A percentile compares a stretch with the other conserved stretches of the same genome.
Conservation (phyloP, 2,113 vertebrate species). For the Raphicerus campestris region DNA sequence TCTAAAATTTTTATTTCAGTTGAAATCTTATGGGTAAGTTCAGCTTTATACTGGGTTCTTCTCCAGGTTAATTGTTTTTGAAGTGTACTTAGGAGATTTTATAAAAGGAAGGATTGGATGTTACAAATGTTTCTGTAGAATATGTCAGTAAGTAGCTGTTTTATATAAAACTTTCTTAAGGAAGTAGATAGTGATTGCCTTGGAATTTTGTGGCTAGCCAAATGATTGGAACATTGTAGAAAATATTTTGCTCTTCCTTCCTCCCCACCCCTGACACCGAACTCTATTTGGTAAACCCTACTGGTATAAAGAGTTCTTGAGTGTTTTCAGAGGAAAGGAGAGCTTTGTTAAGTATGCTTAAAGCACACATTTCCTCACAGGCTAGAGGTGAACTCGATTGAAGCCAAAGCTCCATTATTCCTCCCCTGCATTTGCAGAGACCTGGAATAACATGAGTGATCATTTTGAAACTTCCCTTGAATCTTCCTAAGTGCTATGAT, state of each 20-base stretch:
- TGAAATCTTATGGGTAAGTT: background rate
- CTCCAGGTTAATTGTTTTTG: background rate
- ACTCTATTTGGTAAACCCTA: background rate
- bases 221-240: background rate
- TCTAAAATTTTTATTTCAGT: constrained; percentile 8
- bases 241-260: background rate
- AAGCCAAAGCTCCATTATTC: background rate
- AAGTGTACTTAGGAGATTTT: background rate
- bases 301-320: background rate
- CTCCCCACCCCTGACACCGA: background rate
- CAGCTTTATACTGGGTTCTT: background rate
- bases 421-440: background rate
- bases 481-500: background rate
- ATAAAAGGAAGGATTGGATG: background rate
- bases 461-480: background rate
- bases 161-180: background rate
- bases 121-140: background rate
- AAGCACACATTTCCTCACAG: background rate
- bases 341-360: background rate
- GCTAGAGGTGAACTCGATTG: background rate
- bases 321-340: background rate
- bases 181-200: background rate
- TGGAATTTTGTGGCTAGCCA: background rate
- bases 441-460: background rate
- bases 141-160: background rate